phyloP scores from a whole-genome alignment of 2,797 vertebrate species.

The Otus scops region DNA sequence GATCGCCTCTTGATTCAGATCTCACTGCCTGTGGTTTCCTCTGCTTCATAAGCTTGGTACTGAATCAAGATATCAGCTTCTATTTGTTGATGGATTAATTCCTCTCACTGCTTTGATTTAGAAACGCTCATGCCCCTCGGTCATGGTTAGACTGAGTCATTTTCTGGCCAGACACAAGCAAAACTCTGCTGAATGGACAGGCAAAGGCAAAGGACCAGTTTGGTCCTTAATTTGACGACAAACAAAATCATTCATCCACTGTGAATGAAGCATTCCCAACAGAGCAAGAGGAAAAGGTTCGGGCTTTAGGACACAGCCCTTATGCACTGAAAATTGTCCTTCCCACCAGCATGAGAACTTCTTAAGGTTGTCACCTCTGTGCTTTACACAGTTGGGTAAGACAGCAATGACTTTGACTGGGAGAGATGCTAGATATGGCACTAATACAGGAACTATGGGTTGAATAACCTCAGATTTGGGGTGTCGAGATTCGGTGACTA shows the following conservation, averaged over 20 bases:
- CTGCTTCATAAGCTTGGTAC: not conserved
- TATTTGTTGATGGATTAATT: not conserved
- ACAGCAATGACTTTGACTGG: not conserved
- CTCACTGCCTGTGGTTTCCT: not conserved
- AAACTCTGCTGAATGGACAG: slow-evolving; percentile 12
- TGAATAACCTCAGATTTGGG: not conserved
- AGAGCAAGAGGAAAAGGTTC: not conserved
- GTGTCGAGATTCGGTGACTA: not conserved
- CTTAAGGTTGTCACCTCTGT: not conserved
- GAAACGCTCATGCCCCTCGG: not conserved
- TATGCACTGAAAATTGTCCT: not conserved
- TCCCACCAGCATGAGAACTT: rapidly evolving
- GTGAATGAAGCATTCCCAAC: not conserved
- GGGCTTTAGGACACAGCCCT: not conserved
- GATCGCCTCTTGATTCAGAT: not conserved
- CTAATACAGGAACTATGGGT: rapidly evolving
- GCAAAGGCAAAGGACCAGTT: not conserved
- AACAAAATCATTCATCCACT: not conserved
- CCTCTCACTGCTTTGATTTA: not conserved
- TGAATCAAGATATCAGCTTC: not conserved
- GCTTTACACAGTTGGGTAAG: not conserved
- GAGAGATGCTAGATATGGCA: not conserved
- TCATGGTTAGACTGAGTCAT: slow-evolving; percentile 34
- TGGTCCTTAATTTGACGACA: not conserved
- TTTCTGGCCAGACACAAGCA: slow-evolving; percentile 38